A percentile compares a stretch with the other conserved stretches of the same genome.
Evolutionary conservation across 92 coral and sea anemone genomes (phyloP).

Genomic region (Porites lobata): DNA sequence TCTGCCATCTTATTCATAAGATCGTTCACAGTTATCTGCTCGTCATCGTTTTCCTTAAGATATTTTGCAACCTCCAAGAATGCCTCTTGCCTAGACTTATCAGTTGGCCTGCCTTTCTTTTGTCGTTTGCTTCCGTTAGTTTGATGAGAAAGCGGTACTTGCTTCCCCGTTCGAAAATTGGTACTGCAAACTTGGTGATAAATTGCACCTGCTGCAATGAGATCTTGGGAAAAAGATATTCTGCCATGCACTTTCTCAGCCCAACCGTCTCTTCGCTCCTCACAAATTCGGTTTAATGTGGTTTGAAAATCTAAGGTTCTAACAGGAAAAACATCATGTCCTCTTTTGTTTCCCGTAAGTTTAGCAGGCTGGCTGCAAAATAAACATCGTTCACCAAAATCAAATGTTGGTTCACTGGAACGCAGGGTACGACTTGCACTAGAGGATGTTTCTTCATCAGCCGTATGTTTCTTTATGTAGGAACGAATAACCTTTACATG

Average conservation of each 20-base stretch:
- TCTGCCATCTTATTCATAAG: no score
- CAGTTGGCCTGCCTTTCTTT: no score
- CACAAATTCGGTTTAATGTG: neutral
- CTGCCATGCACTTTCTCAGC: neutral
- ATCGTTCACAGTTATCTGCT: no score
- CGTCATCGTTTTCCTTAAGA: no score
- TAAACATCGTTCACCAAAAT: constrained; percentile 1
- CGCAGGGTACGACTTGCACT: no score
- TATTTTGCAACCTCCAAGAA: no score
- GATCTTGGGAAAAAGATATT: constrained; percentile 12
- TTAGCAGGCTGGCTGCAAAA: constrained; percentile 20
- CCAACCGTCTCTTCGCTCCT: neutral
- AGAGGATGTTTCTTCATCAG: no score
- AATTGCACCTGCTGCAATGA: constrained; percentile 20
- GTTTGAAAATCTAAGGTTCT: constrained; percentile 1
- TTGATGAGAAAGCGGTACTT: neutral
- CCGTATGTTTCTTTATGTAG: no score
- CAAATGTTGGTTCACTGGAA: no score
- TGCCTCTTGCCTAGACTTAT: no score
- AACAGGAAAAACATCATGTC: neutral
- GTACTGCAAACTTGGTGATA: constrained; percentile 15
- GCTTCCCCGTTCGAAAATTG: neutral
- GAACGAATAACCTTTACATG: no score
- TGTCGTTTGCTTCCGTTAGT: neutral
- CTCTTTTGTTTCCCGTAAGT: neutral